Conservation (phyloP, 2,888 invertebrate genomes). For the Aphidius colemani region DNA sequence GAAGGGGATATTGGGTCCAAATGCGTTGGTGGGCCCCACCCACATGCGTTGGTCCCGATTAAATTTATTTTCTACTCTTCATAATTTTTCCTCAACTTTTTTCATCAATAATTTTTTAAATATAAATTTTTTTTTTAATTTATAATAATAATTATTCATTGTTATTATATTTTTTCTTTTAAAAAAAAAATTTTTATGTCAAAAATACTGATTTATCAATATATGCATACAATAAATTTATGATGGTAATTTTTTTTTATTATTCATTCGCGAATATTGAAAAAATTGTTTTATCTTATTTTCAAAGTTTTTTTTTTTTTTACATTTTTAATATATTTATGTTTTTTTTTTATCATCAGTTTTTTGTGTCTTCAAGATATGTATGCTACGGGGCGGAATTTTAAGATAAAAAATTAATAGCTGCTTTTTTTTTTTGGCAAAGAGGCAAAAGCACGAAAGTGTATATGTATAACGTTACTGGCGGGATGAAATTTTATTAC, state of each 20-base stretch:
- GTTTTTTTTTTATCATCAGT: background rate
- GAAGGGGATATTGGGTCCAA: background rate
- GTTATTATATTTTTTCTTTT: background rate
- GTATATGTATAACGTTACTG: conserved; percentile 39
- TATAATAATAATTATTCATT: background rate
- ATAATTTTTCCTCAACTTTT: background rate
- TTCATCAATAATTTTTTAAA: background rate
- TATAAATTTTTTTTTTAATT: background rate
- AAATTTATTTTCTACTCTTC: conserved; percentile 10
- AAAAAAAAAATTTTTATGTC: no score
- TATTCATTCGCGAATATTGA: no score
- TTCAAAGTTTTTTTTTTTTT: background rate
- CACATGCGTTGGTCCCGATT: conserved; percentile 37
- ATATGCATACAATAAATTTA: no score
- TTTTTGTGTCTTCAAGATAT: conserved; percentile 16
- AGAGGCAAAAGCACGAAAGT: conserved; percentile 29
- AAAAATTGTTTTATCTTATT: no score
- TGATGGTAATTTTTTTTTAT: no score
- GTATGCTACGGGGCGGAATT: conserved; percentile 40
- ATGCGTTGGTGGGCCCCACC: conserved; percentile 44
- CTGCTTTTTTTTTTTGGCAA: conserved; percentile 53
- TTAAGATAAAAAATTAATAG: conserved; percentile 59
- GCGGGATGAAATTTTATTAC: conserved; percentile 60
- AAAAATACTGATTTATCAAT: no score
- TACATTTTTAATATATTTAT: conserved; percentile 14